These are phyloP conservation scores for Microplitis demolitor DNA, from an alignment of 1,140 invertebrate genomes.

Conservation along the genomic window DNA sequence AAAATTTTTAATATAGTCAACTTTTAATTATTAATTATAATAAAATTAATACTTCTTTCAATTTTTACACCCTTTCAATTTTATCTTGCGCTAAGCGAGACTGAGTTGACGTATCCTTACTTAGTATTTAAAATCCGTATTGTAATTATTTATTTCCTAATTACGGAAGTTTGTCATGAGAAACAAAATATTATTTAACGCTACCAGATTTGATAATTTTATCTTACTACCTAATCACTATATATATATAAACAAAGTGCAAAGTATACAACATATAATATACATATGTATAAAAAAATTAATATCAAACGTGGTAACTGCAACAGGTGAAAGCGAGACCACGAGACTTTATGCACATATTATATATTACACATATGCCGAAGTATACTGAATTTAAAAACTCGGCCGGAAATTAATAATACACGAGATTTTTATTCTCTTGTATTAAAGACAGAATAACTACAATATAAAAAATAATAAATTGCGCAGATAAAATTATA, in stretches of 20 bases:
- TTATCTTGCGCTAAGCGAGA: no score
- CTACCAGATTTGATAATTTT: no score
- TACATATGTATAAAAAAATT: background rate
- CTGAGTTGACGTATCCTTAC: no score
- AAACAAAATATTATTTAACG: no score
- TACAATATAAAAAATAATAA: background rate
- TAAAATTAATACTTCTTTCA: no score
- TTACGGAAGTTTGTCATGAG: no score
- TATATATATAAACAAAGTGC: background rate
- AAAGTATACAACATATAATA: background rate
- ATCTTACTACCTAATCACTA: background rate
- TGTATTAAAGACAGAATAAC: background rate
- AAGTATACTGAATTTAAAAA: background rate
- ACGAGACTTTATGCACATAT: background rate
- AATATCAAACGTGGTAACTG: background rate
- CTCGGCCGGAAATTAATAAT: background rate
- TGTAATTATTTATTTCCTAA: no score
- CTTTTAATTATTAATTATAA: background rate
- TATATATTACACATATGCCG: background rate
- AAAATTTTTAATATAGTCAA: background rate
- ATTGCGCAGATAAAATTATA: background rate
- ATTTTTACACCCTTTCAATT: no score
- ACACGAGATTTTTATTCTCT: background rate
- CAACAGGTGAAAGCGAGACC: constrained; percentile 23
- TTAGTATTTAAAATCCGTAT: no score